Evolutionary conservation across 2,797 vertebrate genomes (phyloP), one percentile per base, ranked within the genome.

Genomic region (Macropus fuliginosus): DNA sequence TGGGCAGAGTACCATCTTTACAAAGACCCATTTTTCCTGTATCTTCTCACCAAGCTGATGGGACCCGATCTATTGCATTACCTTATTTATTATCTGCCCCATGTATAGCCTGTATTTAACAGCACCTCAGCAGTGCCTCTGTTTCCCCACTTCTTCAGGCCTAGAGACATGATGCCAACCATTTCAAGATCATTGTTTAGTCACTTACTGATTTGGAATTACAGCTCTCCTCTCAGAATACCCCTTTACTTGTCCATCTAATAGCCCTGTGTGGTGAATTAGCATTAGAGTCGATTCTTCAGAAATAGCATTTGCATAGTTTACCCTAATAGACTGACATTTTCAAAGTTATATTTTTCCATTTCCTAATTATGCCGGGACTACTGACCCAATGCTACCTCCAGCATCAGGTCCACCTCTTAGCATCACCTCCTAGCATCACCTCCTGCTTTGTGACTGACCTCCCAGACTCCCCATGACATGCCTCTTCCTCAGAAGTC

Each of bases 141-240:
- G 95, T 46, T 90, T 96, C 3, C 90, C 54, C 29, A 56, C 91
- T 92, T 89, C 95, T 54, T 93, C 13, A 95, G 21, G 29, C 90
- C 66, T 93, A n/a, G 40, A 90, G 91, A 40, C 16, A 12, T 6
- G 34, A 92, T 13, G 93, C 87, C 95, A 95, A 95, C 29, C 4
- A 93, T 91, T 94, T 28, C 40, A 87, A 97, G n/a, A 91, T 96
- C 6, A 46, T 94, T 96, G 52, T 92, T 94, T 57, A 92, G 56
- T 27, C 13, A n/a, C 56, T 95, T 66, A 54, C 52, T 3, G 54
- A 31, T 13, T 50, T 18, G 28, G 8, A 91, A 46, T 91, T 92
- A 3, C 91, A 91, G 46, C 59, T 9, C 13, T n/a, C 90, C 93
- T 94, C 87, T 92, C 34, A 9, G 62, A 90, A 56, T 0, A 50